Evolutionary conservation across 2,797 vertebrate genomes (phyloP).

Genomic region (Pipistrellus kuhlii): DNA sequence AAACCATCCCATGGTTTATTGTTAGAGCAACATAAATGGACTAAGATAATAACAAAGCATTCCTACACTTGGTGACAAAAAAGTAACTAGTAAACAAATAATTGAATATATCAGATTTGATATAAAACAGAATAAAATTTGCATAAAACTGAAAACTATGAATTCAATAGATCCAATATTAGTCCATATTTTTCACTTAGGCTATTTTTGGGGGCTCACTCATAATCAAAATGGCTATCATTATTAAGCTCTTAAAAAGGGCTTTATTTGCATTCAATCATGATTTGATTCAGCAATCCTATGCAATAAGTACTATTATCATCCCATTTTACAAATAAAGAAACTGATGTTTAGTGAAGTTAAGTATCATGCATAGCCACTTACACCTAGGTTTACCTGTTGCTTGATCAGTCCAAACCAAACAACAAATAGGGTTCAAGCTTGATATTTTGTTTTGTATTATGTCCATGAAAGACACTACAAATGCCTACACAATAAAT

Average conservation of each 20-base stretch:
- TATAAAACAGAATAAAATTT: neutral
- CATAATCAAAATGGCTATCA: neutral
- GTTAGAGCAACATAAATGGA: neutral
- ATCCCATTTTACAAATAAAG: neutral
- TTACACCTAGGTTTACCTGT: neutral
- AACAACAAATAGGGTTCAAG: neutral
- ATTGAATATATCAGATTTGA: neutral
- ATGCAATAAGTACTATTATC: neutral
- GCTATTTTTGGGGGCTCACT: neutral
- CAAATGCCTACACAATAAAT: neutral
- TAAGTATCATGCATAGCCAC: neutral
- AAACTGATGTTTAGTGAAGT: neutral
- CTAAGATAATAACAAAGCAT: neutral
- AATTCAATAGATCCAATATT: neutral
- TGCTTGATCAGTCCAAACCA: neutral
- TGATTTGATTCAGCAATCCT: neutral
- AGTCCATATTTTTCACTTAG: slow-evolving; percentile 11
- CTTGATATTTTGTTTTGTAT: neutral
- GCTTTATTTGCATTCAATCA: neutral
- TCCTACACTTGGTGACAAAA: neutral
- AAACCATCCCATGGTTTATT: neutral
- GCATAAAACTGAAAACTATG: slow-evolving; percentile 39
- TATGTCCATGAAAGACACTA: neutral
- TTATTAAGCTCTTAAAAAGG: neutral
- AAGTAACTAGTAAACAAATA: neutral